Evolutionary conservation across 64 coral and sea anemone genomes (phyloP).

Genomic region (Montipora efflorescens): DNA sequence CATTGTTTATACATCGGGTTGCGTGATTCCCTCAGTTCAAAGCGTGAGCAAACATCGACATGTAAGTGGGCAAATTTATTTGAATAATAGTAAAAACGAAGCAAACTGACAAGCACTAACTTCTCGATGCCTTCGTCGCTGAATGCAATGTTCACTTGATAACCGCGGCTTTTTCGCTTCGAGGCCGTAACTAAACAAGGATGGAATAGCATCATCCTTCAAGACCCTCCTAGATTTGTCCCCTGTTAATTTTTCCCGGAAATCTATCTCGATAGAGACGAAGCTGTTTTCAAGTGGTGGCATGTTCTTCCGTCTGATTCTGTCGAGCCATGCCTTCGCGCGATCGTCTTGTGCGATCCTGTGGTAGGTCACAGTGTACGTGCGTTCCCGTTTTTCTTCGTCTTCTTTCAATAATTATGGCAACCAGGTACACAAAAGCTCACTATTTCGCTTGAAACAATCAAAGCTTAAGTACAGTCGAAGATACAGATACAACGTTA

Average conservation of each 20-base stretch:
- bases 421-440: constrained; percentile 1
- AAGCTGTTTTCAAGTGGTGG: neutral
- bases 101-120: too few species aligned
- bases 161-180: neutral
- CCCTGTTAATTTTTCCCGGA: neutral
- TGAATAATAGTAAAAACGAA: too few species aligned
- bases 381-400: neutral
- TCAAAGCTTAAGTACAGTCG: too few species aligned
- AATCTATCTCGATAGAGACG: neutral
- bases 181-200: neutral
- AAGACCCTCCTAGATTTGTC: neutral
- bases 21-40: too few species aligned
- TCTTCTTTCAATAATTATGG: neutral
- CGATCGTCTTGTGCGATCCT: neutral
- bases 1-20: too few species aligned
- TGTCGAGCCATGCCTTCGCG: neutral
- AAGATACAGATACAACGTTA: too few species aligned
- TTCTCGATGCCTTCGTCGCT: too few species aligned
- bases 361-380: neutral
- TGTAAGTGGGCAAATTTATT: too few species aligned
- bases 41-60: too few species aligned
- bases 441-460: neutral
- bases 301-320: neutral
- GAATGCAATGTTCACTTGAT: too few species aligned
- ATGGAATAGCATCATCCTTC: neutral